A percentile compares a stretch with the other conserved stretches of the same genome.
phyloP scores from a whole-genome alignment of 2,797 vertebrate genomes.

The Tiaroga cobitis region DNA sequence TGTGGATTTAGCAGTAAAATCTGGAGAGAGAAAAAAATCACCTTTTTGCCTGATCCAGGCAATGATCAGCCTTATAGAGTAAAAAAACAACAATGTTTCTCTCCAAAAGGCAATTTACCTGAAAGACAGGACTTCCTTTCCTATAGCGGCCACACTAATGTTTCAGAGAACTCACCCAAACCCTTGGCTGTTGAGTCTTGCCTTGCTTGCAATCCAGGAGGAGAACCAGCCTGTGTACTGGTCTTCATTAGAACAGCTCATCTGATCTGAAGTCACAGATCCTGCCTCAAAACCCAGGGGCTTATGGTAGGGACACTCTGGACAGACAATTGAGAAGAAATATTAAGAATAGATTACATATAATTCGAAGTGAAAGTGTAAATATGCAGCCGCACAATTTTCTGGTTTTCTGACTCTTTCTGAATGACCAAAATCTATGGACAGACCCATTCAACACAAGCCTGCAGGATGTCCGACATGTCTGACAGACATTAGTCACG shows the following conservation, averaged over 20 bases:
- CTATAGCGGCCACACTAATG: background rate
- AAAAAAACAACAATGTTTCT: background rate
- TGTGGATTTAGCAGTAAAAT: background rate
- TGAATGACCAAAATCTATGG: background rate
- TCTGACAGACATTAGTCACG: constrained; percentile 27
- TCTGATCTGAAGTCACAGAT: constrained; percentile 87
- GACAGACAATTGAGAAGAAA: constrained; percentile 35
- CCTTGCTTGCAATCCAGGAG: constrained; percentile 92
- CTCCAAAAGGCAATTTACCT: background rate
- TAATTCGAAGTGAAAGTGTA: background rate
- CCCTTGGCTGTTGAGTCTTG: constrained; percentile 93
- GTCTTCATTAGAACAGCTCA: constrained; percentile 92
- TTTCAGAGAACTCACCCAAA: constrained; percentile 85
- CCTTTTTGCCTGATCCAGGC: background rate
- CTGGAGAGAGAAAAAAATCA: no score
- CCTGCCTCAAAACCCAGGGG: constrained; percentile 95
- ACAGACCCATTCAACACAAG: background rate
- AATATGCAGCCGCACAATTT: background rate
- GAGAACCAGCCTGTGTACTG: constrained; percentile 97
- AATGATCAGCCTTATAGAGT: background rate
- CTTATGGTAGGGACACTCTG: constrained; percentile 96
- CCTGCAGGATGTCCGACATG: background rate
- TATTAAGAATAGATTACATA: background rate
- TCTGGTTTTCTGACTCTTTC: background rate
- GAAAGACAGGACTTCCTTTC: background rate